Conservation (phyloP, 2,113 vertebrate genomes). For the Lophura nycthemera region DNA sequence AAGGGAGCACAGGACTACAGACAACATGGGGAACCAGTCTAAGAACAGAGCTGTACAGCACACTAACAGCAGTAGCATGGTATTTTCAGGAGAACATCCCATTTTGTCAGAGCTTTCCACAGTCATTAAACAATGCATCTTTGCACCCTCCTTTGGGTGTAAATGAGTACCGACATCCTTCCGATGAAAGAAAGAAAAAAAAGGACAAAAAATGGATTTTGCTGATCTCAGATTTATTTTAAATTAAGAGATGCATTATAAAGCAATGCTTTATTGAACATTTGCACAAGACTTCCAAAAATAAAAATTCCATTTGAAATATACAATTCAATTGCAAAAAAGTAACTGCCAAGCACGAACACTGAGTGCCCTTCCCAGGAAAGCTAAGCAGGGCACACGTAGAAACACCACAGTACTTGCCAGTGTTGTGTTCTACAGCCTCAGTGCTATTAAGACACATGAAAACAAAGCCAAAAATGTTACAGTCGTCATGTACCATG, state of each 20-base stretch:
- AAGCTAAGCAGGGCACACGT: fast-evolving
- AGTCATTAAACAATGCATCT: neutral
- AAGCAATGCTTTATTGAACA: neutral
- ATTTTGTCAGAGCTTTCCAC: neutral
- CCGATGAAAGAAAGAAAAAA: neutral
- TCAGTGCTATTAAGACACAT: neutral
- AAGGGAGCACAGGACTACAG: neutral
- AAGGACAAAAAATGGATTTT: neutral
- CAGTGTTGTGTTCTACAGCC: neutral
- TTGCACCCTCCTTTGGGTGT: neutral
- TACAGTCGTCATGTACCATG: neutral
- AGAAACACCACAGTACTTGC: neutral
- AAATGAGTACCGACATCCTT: neutral
- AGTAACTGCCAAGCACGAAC: neutral
- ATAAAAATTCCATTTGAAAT: neutral
- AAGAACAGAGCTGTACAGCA: neutral
- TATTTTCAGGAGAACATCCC: neutral
- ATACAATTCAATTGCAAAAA: neutral
- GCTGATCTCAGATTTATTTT: neutral
- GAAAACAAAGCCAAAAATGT: neutral
- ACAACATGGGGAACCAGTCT: neutral
- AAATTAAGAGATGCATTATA: neutral
- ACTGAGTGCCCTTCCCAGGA: neutral
- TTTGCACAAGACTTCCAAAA: neutral
- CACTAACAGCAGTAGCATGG: neutral